Conservation (phyloP, 1,140 invertebrate genomes). For the Galendromus occidentalis region DNA sequence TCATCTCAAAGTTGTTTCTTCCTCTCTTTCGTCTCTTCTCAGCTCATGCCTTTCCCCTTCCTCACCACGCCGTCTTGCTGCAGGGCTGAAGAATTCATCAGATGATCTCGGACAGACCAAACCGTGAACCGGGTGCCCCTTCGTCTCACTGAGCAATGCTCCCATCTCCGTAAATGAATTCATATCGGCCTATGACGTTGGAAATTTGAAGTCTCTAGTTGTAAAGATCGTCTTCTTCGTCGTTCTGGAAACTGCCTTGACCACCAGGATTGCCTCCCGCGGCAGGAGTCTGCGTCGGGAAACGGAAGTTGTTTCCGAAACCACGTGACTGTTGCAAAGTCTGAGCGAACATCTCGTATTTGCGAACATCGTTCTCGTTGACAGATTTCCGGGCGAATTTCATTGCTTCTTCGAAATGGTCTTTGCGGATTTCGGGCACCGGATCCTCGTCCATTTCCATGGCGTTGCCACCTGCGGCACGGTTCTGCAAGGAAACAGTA, state of each 20-base stretch:
- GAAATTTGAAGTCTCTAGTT: no score
- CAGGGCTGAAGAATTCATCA: no score
- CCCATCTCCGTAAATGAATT: no score
- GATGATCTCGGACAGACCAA: no score
- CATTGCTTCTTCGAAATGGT: conserved; percentile 99
- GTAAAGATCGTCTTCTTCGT: conserved; percentile 80
- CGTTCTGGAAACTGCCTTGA: conserved; percentile 51
- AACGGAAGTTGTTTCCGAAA: conserved; percentile 92
- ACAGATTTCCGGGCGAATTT: conserved; percentile 96
- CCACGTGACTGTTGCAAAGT: conserved; percentile 96
- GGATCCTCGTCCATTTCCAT: conserved; percentile 58
- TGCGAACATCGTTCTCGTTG: conserved; percentile 95
- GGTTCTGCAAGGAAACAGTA: not conserved
- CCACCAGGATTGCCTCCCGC: conserved; percentile 36
- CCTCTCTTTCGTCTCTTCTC: no score
- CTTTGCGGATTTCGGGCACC: conserved; percentile 86
- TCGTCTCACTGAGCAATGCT: no score
- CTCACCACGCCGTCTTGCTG: no score
- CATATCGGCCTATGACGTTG: no score
- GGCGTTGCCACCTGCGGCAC: not conserved
- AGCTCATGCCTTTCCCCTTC: no score
- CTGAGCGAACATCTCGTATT: conserved; percentile 99
- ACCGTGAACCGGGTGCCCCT: no score
- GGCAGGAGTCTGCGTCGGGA: conserved; percentile 31
- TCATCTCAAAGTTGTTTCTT: no score